Evolutionary conservation across 2,888 invertebrate genomes (phyloP).

Genomic region (Drosophila infuscata): DNA sequence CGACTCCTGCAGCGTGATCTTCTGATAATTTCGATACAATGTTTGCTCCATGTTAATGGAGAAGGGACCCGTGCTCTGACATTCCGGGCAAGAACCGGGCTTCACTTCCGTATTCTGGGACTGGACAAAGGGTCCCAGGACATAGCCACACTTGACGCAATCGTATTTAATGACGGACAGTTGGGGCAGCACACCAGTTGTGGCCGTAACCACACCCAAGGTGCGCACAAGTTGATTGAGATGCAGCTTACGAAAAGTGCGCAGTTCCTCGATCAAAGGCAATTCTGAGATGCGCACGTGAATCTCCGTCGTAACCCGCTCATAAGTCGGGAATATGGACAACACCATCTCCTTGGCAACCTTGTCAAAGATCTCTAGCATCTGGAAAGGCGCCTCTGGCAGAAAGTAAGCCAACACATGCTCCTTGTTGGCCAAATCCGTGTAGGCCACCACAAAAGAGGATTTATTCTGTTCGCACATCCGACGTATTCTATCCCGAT

Average conservation of each 20-base stretch:
- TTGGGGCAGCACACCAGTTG: constrained; percentile 98
- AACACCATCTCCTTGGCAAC: constrained; percentile 97
- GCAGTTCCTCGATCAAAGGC: constrained; percentile 97
- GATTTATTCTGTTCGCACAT: constrained; percentile 97
- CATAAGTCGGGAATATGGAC: constrained; percentile 97
- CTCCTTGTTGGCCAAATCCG: constrained; percentile 94
- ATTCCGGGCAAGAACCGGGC: constrained; percentile 98
- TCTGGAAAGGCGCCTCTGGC: constrained; percentile 98
- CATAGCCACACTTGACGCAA: constrained; percentile 97
- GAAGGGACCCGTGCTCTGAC: constrained; percentile 98
- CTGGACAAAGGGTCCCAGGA: constrained; percentile 98
- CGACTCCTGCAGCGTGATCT: constrained; percentile 98
- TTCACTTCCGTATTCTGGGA: constrained; percentile 96
- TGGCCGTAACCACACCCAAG: constrained; percentile 97
- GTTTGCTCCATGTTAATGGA: constrained; percentile 99
- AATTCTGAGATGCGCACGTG: constrained; percentile 97
- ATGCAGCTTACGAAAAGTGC: constrained; percentile 95
- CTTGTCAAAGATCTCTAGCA: constrained; percentile 98
- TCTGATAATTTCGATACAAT: constrained; percentile 98
- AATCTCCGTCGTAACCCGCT: constrained; percentile 96
- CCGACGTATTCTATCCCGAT: constrained; percentile 95
- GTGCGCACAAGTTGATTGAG: constrained; percentile 98
- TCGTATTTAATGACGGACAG: constrained; percentile 98
- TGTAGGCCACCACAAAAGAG: constrained; percentile 97
- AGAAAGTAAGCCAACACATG: constrained; percentile 98